A percentile compares a stretch with the other conserved stretches of the same genome.
Conservation (phyloP, 2,888 invertebrate genomes). For the Pelosia muscerda region DNA sequence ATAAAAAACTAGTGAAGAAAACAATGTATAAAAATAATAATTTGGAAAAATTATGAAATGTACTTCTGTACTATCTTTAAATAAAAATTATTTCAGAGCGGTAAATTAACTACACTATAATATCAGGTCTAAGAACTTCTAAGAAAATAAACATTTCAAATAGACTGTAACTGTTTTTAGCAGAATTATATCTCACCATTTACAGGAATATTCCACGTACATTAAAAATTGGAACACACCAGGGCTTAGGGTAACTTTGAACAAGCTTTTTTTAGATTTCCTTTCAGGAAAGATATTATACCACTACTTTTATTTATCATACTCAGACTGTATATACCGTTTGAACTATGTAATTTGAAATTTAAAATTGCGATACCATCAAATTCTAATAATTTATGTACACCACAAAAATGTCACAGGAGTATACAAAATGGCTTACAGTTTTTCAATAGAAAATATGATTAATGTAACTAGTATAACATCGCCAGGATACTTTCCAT, state of each 20-base stretch:
- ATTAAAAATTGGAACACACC: not conserved
- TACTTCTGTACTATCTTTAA: not conserved
- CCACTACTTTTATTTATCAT: not conserved
- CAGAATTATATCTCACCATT: not conserved
- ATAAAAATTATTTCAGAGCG: not conserved
- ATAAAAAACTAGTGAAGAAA: not conserved
- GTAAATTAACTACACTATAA: not conserved
- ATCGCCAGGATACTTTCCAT: no score
- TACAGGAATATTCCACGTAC: not conserved
- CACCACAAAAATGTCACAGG: no score
- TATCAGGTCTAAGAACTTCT: not conserved
- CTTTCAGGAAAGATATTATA: not conserved
- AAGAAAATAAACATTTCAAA: not conserved
- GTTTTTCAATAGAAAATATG: no score
- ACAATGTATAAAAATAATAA: not conserved
- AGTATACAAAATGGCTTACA: not conserved
- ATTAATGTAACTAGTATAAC: no score
- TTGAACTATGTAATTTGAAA: not conserved
- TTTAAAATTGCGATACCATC: not conserved
- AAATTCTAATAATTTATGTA: no score
- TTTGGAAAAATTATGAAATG: not conserved
- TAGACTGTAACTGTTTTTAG: not conserved
- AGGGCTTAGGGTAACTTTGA: not conserved
- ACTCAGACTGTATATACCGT: not conserved
- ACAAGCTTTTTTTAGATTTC: not conserved